Percentiles rank a stretch among this genome's conserved stretches.
Evolutionary conservation across 2,888 invertebrate genomes (phyloP).

Genomic region (Aleiodes leptofemur): DNA sequence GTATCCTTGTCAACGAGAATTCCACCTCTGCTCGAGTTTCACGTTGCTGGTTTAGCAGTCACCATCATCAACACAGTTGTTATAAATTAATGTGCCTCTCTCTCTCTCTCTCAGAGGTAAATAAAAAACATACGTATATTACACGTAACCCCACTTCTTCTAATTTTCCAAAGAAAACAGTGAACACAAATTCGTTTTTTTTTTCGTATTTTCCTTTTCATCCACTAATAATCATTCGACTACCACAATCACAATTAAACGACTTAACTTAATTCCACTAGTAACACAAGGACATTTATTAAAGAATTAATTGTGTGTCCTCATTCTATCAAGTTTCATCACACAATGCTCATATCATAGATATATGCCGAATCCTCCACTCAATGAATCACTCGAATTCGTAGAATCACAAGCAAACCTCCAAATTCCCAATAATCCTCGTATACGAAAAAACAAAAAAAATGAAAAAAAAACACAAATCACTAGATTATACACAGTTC

Average conservation of each 20-base stretch:
- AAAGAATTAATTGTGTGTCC: background rate
- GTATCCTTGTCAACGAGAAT: slow-evolving; percentile 53
- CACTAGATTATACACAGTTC: slow-evolving; percentile 14
- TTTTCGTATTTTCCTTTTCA: background rate
- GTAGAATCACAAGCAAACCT: background rate
- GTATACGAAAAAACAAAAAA: background rate
- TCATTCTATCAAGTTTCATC: too few relatives aligned
- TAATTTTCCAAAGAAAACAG: background rate
- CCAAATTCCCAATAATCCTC: background rate
- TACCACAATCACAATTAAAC: background rate
- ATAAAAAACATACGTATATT: background rate
- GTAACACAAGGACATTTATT: background rate
- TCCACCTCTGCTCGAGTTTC: slow-evolving; percentile 50
- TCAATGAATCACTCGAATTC: background rate
- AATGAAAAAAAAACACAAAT: background rate
- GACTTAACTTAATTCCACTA: slow-evolving; percentile 6
- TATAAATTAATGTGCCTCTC: background rate
- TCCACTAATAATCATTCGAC: background rate
- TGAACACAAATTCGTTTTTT: too few relatives aligned
- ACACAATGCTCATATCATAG: background rate
- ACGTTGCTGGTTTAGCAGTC: slow-evolving; percentile 42
- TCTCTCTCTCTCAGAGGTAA: background rate
- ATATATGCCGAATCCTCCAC: background rate
- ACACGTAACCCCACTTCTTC: slow-evolving; percentile 3
- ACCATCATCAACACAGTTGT: slow-evolving; percentile 47